These are phyloP conservation scores for Chaetura pelagica DNA, from an alignment of 2,113 vertebrate species.

Conservation along the genomic window DNA sequence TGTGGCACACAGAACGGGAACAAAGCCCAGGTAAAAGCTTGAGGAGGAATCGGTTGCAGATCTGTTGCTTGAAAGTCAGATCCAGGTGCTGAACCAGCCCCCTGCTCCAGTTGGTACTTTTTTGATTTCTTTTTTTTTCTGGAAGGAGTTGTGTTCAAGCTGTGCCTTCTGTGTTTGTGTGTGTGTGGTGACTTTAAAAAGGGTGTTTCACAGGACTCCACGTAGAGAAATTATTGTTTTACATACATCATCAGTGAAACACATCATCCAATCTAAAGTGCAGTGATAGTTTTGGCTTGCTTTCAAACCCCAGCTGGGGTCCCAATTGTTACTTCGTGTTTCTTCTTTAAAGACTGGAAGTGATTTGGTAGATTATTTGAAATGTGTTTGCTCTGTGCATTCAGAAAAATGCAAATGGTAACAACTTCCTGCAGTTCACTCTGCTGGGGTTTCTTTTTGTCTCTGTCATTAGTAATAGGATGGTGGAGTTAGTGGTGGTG, in stretches of 20 bases:
- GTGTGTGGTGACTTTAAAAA: neutral
- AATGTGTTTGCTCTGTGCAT: neutral
- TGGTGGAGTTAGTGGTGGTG: neutral
- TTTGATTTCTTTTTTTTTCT: neutral
- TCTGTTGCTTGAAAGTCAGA: neutral
- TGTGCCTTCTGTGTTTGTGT: neutral
- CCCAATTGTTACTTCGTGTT: neutral
- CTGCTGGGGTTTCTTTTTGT: neutral
- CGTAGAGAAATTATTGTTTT: neutral
- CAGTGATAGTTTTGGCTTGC: neutral
- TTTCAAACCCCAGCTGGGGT: neutral
- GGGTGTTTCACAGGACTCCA: neutral
- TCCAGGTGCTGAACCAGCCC: neutral
- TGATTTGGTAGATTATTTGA: neutral
- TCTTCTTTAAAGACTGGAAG: neutral
- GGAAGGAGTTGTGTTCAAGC: neutral
- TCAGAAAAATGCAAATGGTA: neutral
- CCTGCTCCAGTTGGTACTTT: neutral
- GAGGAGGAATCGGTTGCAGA: neutral
- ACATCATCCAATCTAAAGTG: neutral
- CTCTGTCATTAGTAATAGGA: neutral
- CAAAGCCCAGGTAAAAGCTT: neutral
- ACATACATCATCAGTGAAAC: neutral
- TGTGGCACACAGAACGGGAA: neutral
- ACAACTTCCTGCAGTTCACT: neutral